Base-by-base conservation (phyloP, 2,888 invertebrate genomes). In the Cremastinae sp. region DNA sequence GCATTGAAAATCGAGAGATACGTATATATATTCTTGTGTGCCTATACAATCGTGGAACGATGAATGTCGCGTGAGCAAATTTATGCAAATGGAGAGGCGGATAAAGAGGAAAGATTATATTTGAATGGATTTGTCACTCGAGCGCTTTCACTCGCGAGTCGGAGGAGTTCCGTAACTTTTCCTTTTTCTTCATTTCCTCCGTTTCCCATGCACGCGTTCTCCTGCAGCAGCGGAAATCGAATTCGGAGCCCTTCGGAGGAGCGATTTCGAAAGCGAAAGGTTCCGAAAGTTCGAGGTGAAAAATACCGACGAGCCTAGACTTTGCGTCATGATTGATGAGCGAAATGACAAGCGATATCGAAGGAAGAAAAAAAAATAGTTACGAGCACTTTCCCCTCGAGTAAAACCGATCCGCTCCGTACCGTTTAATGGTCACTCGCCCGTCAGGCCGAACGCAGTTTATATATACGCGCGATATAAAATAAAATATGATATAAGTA, bases 401-500 rank as follows among this genome's bases (percentile, higher is more conserved):
- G 58, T 66, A 56, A 5, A 53, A 59, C 43, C 59, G 53, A 68
- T 68, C 53, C 2, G 28, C 14, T 43, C 49, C n/a, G n/a, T 49
- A 68, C 20, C 68, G 38, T 68, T 68, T 56, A 70, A 70, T 68
- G 47, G 56, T 49, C 41, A 58, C 22, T n/a, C n/a, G n/a, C 5
- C 18, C 45, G 20, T 18, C 14, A 5, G 14, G 34, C 2, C 0
- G 28, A 7, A 45, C 18, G 16, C 12, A 41, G 12, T 18, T 18
- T 34, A 66, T 41, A 56, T 34, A 9, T 34, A 9, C 41, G 38
- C 41, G n/a, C n/a, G n/a, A n/a, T 53, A 58, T 59, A 64, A 62
- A 68, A 72, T 73, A 72, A 66, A 49, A 70, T 61, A 62, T 66
- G 59, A 71, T 45, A 18, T 38, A 38, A 34, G 22, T 56, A n/a